Base-by-base conservation (phyloP, 1,140 invertebrate genomes). In the Heterodera carotae region DNA sequence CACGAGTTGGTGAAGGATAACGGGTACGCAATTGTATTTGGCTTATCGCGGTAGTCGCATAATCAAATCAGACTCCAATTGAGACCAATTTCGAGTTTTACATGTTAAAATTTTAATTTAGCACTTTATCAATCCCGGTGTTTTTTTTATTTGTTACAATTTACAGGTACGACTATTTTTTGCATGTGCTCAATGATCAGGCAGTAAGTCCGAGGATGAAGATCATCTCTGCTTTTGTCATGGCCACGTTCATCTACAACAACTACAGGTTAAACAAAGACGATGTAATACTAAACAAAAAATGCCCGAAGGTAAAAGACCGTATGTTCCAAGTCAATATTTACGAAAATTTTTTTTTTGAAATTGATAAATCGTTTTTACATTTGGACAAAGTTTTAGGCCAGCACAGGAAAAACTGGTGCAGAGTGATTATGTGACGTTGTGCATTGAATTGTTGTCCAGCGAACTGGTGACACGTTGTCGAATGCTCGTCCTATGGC, bases 1-100 rank as follows among this genome's bases (percentile, higher is more conserved):
- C 91, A 92, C 78, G 97, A 99, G 89, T 89, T 99, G 78, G 94
- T 98, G 12, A 93, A 96, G 82, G 96, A 98, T 76, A 93, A 93
- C 88, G 81, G 82, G 80, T 81, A 34, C 29, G n/a, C n/a, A n/a
- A n/a, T n/a, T n/a, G n/a, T n/a, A n/a, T n/a, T n/a, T n/a, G n/a
- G n/a, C n/a, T n/a, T n/a, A n/a, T n/a, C n/a, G n/a, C n/a, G n/a
- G n/a, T n/a, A n/a, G n/a, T n/a, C n/a, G n/a, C n/a, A n/a, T n/a
- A n/a, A n/a, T n/a, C n/a, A n/a, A n/a, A n/a, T n/a, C n/a, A n/a
- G n/a, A n/a, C n/a, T n/a, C n/a, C n/a, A n/a, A n/a, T n/a, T n/a
- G n/a, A n/a, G n/a, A n/a, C n/a, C n/a, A n/a, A n/a, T n/a, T n/a
- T n/a, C n/a, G n/a, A n/a, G n/a, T n/a, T 8, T 69, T 27, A 72